Evolutionary conservation across 2,888 invertebrate species (phyloP).

Genomic region (Poecilus cupreus): DNA sequence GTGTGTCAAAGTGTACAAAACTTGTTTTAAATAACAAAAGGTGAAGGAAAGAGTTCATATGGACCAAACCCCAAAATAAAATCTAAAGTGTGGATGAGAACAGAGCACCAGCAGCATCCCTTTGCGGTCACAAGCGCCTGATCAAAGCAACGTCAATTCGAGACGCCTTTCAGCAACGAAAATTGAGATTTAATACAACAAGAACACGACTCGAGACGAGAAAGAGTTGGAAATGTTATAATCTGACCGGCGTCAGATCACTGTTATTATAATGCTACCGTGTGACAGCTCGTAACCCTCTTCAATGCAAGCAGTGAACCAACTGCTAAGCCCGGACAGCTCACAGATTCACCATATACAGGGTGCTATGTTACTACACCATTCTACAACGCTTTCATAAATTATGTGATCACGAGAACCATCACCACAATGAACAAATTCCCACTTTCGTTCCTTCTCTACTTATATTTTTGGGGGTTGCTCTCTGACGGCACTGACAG

Average conservation of each 20-base stretch:
- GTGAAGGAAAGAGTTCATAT: too few relatives aligned
- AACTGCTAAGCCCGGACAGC: constrained; percentile 25
- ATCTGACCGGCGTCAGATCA: constrained; percentile 69
- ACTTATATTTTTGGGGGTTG: too few relatives aligned
- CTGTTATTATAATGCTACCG: constrained; percentile 70
- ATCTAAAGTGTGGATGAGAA: too few relatives aligned
- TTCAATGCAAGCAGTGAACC: constrained; percentile 63
- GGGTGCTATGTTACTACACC: not conserved
- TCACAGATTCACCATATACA: not conserved
- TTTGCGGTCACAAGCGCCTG: not conserved
- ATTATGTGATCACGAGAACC: too few relatives aligned
- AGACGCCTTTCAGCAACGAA: constrained; percentile 38
- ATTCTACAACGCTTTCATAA: not conserved
- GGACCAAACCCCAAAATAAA: too few relatives aligned
- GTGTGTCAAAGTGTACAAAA: too few relatives aligned
- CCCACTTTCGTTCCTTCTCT: too few relatives aligned
- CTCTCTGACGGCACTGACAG: too few relatives aligned
- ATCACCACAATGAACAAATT: too few relatives aligned
- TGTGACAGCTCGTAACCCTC: constrained; percentile 70
- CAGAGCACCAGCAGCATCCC: too few relatives aligned
- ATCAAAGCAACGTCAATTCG: constrained; percentile 44
- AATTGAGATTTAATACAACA: constrained; percentile 53
- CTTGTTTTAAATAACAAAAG: too few relatives aligned
- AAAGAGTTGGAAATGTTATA: constrained; percentile 64
- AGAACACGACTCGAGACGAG: constrained; percentile 54